Evolutionary conservation across 2,797 vertebrate genomes (phyloP), one percentile per base, ranked within the genome.

Genomic region (Bucorvus abyssinicus): DNA sequence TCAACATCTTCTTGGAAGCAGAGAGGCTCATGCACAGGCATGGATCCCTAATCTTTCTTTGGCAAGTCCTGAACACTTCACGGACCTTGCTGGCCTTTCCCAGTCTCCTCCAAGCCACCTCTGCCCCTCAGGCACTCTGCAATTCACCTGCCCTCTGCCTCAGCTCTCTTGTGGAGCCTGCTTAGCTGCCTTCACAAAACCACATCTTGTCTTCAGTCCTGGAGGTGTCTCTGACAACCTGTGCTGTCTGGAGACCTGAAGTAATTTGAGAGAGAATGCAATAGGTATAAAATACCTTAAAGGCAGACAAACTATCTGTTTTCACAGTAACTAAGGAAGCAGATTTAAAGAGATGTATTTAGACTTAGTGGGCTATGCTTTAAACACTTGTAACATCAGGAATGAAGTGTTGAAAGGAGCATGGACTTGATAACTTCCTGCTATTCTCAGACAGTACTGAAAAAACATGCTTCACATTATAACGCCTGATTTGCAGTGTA

Each of bases 21-120:
- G 32, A 47, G 50, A 57, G 19, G 7, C 20, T 69, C 23, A 56
- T 32, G 26, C 6, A 16, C 0, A 0, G 5, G 3, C 14, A 45
- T 32, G 11, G 14, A 53, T 53, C 6, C 1, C 10, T 56, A 49
- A 53, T 65, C 20, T 17, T 70, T 63, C 45, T 49, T 15, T 64
- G 52, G 18, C 5, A 32, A 65, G 12, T 7, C 8, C 15, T 3
- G 20, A 53, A 30, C 1, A 1, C 4, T 3, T 0, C 26, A 73
- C 47, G 20, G 57, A n/a, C 23, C 8, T 21, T 2, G 0, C 9
- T 47, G 45, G 9, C 8, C 2, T 0, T 23, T 70, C 11, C 15
- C 40, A 76, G 44, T 8, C 22, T 76, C 13, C 30, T 14, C 10
- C 0, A 1, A 55, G n/a, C 3, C 16, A 9, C 14, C 3, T 1